phyloP scores from a whole-genome alignment of 2,113 vertebrate genomes.

The Xiphorhynchus elegans region DNA sequence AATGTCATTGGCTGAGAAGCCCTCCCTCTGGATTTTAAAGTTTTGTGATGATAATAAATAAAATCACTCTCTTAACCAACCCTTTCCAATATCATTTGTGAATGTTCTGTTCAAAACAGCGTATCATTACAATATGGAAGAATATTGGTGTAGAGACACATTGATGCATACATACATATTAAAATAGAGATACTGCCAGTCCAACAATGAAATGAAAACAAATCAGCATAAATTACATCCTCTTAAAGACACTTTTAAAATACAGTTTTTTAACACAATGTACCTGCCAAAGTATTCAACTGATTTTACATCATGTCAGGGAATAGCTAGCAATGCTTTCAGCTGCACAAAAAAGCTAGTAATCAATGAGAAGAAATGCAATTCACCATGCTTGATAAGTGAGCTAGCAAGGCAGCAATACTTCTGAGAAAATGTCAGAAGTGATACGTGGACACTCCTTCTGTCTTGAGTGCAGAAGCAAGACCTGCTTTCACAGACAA shows the following conservation, averaged over 20 bases:
- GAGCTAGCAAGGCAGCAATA: conserved; percentile 28
- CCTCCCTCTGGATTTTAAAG: not conserved
- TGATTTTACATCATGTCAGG: conserved; percentile 40
- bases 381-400: conserved; percentile 50
- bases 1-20: not conserved
- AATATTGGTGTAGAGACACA: not conserved
- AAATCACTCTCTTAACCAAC: not conserved
- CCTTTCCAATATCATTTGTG: not conserved
- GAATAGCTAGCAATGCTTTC: conserved; percentile 10
- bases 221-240: not conserved
- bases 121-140: not conserved
- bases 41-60: not conserved
- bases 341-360: not conserved
- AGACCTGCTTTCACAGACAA: not conserved
- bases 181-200: not conserved
- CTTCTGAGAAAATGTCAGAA: conserved; percentile 37
- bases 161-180: not conserved
- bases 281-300: not conserved
- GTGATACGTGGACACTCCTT: not conserved
- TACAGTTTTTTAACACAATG: not conserved
- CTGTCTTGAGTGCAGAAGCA: not conserved
- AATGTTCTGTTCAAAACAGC: not conserved
- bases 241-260: conserved; percentile 26
- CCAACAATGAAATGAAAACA: not conserved
- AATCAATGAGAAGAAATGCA: conserved; percentile 41